Conservation (phyloP, 2,888 invertebrate genomes). For the Nineta flava region DNA sequence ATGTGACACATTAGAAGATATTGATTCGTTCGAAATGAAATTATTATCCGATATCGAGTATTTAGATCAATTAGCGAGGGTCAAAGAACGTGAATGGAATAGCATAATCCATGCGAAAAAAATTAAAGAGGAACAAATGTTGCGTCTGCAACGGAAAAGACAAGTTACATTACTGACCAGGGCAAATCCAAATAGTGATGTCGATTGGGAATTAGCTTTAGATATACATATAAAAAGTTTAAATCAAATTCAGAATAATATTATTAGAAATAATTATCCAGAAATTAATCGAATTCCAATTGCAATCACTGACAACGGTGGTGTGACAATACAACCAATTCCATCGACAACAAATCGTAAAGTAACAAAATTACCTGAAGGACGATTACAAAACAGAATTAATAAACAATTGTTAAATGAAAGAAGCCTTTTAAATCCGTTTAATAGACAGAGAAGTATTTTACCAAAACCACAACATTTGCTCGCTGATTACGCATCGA, state of each 20-base stretch:
- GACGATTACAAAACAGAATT: neutral
- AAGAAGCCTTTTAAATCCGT: neutral
- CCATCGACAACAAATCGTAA: neutral
- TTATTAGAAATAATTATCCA: slow-evolving; percentile 7
- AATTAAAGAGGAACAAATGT: slow-evolving; percentile 65
- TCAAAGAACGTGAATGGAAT: slow-evolving; percentile 79
- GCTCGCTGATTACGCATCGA: neutral
- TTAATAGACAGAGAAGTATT: slow-evolving; percentile 20
- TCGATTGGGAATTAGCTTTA: slow-evolving; percentile 8
- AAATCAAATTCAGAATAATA: slow-evolving; percentile 20
- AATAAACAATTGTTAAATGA: neutral
- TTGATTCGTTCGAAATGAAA: slow-evolving; percentile 46
- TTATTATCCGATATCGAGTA: slow-evolving; percentile 50
- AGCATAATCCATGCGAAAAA: slow-evolving; percentile 67
- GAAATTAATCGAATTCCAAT: slow-evolving; percentile 1
- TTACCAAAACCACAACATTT: slow-evolving; percentile 23
- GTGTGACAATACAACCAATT: slow-evolving; percentile 5
- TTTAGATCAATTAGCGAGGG: slow-evolving; percentile 53
- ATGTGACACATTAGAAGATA: slow-evolving; percentile 40
- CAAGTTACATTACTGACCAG: slow-evolving; percentile 33
- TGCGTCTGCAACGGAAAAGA: slow-evolving; percentile 52
- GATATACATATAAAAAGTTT: slow-evolving; percentile 14
- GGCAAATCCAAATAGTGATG: slow-evolving; percentile 7
- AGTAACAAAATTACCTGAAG: neutral
- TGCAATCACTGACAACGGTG: slow-evolving; percentile 3